Evolutionary conservation across 2,797 vertebrate genomes (phyloP).

Genomic region (Enteromius paludinosus): DNA sequence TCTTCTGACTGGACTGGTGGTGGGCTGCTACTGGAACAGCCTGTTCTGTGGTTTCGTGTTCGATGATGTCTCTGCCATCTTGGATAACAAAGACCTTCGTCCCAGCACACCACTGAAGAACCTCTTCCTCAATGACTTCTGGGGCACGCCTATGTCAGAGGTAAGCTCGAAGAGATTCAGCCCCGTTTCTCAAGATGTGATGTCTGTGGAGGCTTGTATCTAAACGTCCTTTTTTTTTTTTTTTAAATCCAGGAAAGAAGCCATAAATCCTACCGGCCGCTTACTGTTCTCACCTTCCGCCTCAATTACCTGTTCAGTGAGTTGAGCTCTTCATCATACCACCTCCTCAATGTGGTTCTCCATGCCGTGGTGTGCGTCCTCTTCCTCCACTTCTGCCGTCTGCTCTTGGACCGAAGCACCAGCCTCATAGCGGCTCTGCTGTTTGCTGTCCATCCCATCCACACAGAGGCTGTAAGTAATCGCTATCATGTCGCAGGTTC

Average conservation of each 20-base stretch:
- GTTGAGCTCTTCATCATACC: conserved; percentile 92
- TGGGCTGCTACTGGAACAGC: conserved; percentile 97
- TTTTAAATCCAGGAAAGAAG: conserved; percentile 87
- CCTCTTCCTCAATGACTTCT: conserved; percentile 97
- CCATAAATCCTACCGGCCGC: conserved; percentile 95
- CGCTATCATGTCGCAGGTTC: neutral
- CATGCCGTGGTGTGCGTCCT: conserved; percentile 89
- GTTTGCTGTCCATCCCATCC: conserved; percentile 95
- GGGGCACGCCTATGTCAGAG: conserved; percentile 99
- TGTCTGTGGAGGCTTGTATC: conserved; percentile 28
- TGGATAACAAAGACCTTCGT: conserved; percentile 98
- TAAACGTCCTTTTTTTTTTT: neutral
- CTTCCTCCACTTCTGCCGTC: conserved; percentile 91
- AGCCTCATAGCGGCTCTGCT: conserved; percentile 89
- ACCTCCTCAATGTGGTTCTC: conserved; percentile 89
- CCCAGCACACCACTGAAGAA: conserved; percentile 90
- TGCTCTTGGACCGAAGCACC: conserved; percentile 87
- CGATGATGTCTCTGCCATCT: conserved; percentile 97
- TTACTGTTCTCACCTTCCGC: conserved; percentile 96
- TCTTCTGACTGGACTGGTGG: conserved; percentile 88
- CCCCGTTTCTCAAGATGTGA: neutral
- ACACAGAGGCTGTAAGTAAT: conserved; percentile 94
- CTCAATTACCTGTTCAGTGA: conserved; percentile 96
- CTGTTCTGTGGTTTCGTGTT: conserved; percentile 95
- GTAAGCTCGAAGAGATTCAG: conserved; percentile 65